Evolutionary conservation across 2,888 invertebrate genomes (phyloP).

Genomic region (Dicycla oo): DNA sequence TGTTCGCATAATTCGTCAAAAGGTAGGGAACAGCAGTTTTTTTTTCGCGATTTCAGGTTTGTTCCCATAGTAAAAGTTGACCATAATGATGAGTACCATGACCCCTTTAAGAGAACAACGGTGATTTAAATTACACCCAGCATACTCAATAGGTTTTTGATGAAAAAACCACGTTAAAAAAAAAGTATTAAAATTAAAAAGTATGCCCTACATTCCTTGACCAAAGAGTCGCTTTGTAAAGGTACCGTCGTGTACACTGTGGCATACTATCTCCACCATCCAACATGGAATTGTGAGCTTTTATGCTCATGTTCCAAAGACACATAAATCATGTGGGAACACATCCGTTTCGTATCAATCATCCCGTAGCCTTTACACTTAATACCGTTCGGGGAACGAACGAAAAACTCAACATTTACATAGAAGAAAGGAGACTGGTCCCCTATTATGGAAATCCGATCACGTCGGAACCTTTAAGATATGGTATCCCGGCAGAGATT

Average conservation of each 20-base stretch:
- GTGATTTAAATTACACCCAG: too few relatives aligned
- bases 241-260: slow-evolving; percentile 22
- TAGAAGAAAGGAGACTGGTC: slow-evolving; percentile 73
- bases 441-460: slow-evolving; percentile 85
- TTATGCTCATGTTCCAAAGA: slow-evolving; percentile 49
- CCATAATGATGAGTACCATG: too few relatives aligned
- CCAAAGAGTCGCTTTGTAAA: background rate
- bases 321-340: slow-evolving; percentile 80
- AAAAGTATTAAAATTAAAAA: background rate
- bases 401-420: slow-evolving; percentile 79
- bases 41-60: too few relatives aligned
- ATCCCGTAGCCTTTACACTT: slow-evolving; percentile 77
- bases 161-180: background rate
- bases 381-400: slow-evolving; percentile 72
- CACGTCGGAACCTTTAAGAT: slow-evolving; percentile 81
- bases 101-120: too few relatives aligned
- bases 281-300: slow-evolving; percentile 37
- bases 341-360: slow-evolving; percentile 83
- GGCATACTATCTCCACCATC: slow-evolving; percentile 23
- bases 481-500: slow-evolving; percentile 82
- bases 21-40: too few relatives aligned
- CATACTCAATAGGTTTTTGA: background rate
- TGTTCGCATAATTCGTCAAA: too few relatives aligned
- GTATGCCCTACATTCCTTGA: background rate
- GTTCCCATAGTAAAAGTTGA: too few relatives aligned